These are phyloP conservation scores for Rhodinocichla rosea DNA, from an alignment of 2,113 vertebrate genomes.

Conservation along the genomic window DNA sequence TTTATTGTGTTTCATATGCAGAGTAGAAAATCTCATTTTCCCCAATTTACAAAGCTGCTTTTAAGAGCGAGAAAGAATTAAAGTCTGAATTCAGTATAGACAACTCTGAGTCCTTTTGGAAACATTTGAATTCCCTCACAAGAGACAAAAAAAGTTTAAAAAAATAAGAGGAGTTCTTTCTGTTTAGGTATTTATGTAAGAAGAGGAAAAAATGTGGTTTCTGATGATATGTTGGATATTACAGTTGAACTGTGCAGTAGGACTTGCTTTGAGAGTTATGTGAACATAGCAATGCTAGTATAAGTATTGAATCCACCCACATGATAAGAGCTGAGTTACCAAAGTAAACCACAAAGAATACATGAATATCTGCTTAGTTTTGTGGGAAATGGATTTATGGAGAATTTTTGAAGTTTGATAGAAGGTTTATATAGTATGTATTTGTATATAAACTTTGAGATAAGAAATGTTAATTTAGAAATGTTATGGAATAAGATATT, in stretches of 20 bases:
- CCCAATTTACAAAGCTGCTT: slow-evolving; percentile 23
- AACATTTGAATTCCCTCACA: background rate
- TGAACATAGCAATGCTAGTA: background rate
- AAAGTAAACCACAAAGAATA: background rate
- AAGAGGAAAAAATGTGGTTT: background rate
- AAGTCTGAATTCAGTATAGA: slow-evolving; percentile 1
- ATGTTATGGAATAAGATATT: too few species aligned
- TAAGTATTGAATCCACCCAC: background rate
- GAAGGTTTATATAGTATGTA: too few species aligned
- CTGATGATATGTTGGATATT: background rate
- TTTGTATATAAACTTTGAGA: too few species aligned
- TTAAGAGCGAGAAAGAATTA: slow-evolving; percentile 23
- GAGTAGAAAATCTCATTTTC: background rate
- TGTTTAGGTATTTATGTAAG: background rate
- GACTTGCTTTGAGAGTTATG: background rate
- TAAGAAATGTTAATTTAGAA: too few species aligned
- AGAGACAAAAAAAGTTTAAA: background rate
- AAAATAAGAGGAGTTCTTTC: background rate
- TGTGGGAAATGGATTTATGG: background rate
- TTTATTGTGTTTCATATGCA: background rate
- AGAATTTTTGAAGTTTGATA: too few species aligned
- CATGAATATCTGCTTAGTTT: background rate
- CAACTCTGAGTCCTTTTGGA: slow-evolving; percentile 1
- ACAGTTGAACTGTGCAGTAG: background rate
- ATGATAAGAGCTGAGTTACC: slow-evolving; percentile 11